A percentile compares a stretch with the other conserved stretches of the same genome.
Evolutionary conservation across 2,113 vertebrate genomes (phyloP).

Genomic region (Leucopsar rothschildi): DNA sequence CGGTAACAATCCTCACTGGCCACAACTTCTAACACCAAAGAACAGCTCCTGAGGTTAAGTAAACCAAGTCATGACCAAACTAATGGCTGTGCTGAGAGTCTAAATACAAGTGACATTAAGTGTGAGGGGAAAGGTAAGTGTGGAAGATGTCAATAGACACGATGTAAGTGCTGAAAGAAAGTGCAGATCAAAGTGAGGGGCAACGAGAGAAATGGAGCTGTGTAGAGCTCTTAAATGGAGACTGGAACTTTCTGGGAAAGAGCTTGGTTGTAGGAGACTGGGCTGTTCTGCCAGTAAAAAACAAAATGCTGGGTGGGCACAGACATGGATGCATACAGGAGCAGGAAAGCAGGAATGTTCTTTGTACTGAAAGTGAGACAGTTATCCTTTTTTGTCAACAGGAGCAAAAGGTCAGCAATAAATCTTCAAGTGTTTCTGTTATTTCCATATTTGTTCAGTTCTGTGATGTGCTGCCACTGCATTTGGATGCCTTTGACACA

Average conservation of each 20-base stretch:
- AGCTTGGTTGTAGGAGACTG: neutral
- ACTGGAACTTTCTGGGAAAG: neutral
- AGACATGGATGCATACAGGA: neutral
- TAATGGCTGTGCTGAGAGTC: neutral
- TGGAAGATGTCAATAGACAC: neutral
- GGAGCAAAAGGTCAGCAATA: neutral
- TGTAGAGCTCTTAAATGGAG: neutral
- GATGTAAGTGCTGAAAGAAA: neutral
- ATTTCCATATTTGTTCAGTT: conserved; percentile 1
- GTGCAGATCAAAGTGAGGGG: neutral
- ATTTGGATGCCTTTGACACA: neutral
- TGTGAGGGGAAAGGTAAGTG: neutral
- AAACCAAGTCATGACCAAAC: neutral
- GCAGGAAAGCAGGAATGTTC: neutral
- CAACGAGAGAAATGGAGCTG: neutral
- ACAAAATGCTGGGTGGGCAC: neutral
- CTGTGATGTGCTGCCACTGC: neutral
- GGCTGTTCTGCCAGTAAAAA: neutral
- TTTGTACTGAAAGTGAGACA: neutral
- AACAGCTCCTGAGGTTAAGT: neutral
- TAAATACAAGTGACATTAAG: neutral
- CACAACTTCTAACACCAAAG: neutral
- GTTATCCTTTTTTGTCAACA: neutral
- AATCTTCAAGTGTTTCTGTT: neutral
- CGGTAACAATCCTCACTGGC: neutral